Base-by-base conservation (phyloP, 2,797 vertebrate genomes). In the Paramormyrops hopkinsi region DNA sequence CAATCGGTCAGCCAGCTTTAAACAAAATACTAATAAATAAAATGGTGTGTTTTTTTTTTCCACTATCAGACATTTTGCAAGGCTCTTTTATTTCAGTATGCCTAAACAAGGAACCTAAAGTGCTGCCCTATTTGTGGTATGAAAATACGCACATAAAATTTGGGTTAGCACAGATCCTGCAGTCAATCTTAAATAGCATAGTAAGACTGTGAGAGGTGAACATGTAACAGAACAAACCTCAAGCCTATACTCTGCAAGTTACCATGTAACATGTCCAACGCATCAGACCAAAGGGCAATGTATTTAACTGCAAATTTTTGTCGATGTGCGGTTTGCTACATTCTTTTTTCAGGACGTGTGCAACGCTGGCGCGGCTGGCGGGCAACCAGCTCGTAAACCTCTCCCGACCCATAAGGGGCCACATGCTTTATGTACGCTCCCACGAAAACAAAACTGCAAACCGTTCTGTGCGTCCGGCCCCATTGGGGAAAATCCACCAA, bases 271-370 rank as follows among this genome's bases (percentile, higher is more conserved):
- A 50, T 25, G 46, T 25, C 44, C 46, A 50, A 9, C 6, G 8
- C 41, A 50, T 22, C 22, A 48, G 41, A 69, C 82, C 37, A 51
- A 62, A 69, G n/a, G 14, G 46, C 37, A 29, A 25, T 14, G 44
- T 3, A 69, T 86, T 51, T 84, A 48, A 22, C 17, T 25, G n/a
- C 89, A 69, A 41, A 11, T 29, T 37, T 48, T 51, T 89, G 62
- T 89, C 17, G 14, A 37, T 53, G 22, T 44, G 44, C 14, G 19
- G 41, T 51, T 69, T 73, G 51, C 25, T 41, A 14, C 44, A 73
- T 89, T 69, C 89, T 41, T 86, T 89, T 19, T 86, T 17, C 17
- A n/a, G 33, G 41, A 65, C 56, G 44, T 50, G 82, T 25, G 54
- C 62, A 48, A 19, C 53, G 19, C 84, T 84, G 62, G 7, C 19